phyloP scores from a whole-genome alignment of 2,797 vertebrate species.

The Ispidina lecontei region DNA sequence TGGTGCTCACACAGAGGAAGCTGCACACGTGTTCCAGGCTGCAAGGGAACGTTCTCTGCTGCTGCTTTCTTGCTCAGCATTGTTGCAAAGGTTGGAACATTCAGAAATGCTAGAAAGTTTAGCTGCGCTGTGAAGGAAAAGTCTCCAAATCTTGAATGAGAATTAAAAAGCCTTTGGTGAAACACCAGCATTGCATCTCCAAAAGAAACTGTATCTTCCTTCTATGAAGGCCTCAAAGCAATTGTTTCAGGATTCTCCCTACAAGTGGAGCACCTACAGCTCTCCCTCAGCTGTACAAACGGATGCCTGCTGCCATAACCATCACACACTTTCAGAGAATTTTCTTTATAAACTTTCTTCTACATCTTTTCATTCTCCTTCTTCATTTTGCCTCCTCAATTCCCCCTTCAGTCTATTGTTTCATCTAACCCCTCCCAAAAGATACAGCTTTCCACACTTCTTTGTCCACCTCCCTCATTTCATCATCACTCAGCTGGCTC shows the following conservation, averaged over 20 bases:
- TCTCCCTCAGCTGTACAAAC: not conserved
- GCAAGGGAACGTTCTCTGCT: not conserved
- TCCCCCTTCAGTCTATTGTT: not conserved
- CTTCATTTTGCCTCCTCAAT: not conserved
- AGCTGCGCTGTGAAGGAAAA: not conserved
- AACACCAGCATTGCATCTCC: not conserved
- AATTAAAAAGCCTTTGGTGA: not conserved
- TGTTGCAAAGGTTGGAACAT: not conserved
- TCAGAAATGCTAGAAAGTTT: not conserved
- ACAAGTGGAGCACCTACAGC: not conserved
- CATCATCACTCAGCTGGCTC: not conserved
- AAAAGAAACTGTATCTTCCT: not conserved
- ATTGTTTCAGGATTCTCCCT: not conserved
- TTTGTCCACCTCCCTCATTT: not conserved
- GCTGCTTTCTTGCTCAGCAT: not conserved
- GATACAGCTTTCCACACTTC: not conserved
- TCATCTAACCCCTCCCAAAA: not conserved
- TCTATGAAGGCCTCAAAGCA: not conserved
- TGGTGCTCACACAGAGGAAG: not conserved
- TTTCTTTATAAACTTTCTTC: not conserved
- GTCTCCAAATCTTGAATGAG: rapidly evolving
- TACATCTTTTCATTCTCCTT: not conserved
- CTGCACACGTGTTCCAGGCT: not conserved
- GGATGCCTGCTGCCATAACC: not conserved
- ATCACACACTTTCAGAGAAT: not conserved